Base-by-base conservation (phyloP, 2,113 vertebrate species). In the Rhabdornis inornatus region DNA sequence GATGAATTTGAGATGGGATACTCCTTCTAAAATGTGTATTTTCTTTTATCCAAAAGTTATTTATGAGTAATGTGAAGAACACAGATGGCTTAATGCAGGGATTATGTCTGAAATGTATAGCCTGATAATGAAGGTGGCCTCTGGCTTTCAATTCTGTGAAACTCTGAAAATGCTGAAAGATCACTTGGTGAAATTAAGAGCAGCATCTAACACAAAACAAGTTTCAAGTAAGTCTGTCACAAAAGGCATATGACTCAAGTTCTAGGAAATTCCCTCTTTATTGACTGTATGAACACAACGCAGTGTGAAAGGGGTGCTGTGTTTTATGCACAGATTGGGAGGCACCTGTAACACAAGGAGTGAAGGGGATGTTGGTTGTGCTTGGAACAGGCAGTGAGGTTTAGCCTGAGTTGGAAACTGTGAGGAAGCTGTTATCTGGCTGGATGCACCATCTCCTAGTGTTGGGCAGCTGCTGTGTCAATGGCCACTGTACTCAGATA, bases 401-500 rank as follows among this genome's bases (percentile, higher is more conserved):
- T 84, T 65, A 10, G 35, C 8, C 6, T 18, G 7, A 69, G 3
- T 19, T 78, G 55, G 18, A 28, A 72, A 31, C 7, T 21, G 13
- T 28, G 11, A 33, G 6, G 7, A 72, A 77, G 37, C 12, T 74
- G 10, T 33, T 39, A 5, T 15, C 11, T 19, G 10, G 15, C 16
- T 77, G 45, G 10, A 31, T 45, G 10, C 15, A 49, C 21, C 8
- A 44, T 16, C 9, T 47, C 0, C 3, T 23, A 45, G 12, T 4
- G 3, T 24, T 49, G 25, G 17, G 24, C n/a, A 55, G 30, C 50
- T 60, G 37, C 31, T 57, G 6, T 5, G 1, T 71, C 44, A 47
- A 19, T 74, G 12, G 13, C 19, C 11, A 8, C 15, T 7, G 1
- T 9, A 11, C 15, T 56, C 0, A 1, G 21, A 60, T 37, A 24